A percentile compares a stretch with the other conserved stretches of the same genome.
Evolutionary conservation across 2,113 vertebrate species (phyloP).

Genomic region (Oncorhynchus nerka): DNA sequence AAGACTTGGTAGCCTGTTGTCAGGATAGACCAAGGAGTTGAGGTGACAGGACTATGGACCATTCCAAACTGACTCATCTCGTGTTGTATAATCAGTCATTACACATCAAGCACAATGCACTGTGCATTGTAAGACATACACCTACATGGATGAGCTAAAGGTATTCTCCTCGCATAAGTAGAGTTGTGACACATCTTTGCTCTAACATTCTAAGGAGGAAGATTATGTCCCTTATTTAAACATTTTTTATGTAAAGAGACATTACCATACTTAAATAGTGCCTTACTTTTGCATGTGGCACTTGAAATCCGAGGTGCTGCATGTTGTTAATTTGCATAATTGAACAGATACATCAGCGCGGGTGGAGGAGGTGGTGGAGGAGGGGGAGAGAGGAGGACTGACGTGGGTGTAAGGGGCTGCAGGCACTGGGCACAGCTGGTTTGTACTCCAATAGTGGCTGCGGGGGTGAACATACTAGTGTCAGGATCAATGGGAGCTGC

Average conservation of each 20-base stretch:
- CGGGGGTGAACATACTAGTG: constrained; percentile 19
- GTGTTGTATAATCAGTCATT: constrained; percentile 10
- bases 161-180: not conserved
- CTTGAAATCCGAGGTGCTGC: not conserved
- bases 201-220: not conserved
- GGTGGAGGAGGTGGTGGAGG: not conserved
- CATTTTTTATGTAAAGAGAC: too few species aligned
- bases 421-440: constrained; percentile 23
- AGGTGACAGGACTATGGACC: constrained; percentile 27
- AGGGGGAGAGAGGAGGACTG: not conserved
- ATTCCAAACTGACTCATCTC: constrained; percentile 11
- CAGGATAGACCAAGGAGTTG: constrained; percentile 23
- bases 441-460: constrained; percentile 36
- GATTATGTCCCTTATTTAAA: not conserved
- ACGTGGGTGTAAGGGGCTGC: constrained; percentile 15
- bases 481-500: constrained; percentile 30
- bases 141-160: not conserved
- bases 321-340: not conserved
- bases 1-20: constrained; percentile 6
- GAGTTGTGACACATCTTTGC: not conserved
- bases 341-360: not conserved
- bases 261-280: not conserved
- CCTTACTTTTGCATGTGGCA: not conserved
- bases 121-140: too few species aligned
- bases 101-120: not conserved